A percentile compares a stretch with the other conserved stretches of the same genome.
Evolutionary conservation across 2,797 vertebrate species (phyloP).

Genomic region (Acipenser oxyrinchus): DNA sequence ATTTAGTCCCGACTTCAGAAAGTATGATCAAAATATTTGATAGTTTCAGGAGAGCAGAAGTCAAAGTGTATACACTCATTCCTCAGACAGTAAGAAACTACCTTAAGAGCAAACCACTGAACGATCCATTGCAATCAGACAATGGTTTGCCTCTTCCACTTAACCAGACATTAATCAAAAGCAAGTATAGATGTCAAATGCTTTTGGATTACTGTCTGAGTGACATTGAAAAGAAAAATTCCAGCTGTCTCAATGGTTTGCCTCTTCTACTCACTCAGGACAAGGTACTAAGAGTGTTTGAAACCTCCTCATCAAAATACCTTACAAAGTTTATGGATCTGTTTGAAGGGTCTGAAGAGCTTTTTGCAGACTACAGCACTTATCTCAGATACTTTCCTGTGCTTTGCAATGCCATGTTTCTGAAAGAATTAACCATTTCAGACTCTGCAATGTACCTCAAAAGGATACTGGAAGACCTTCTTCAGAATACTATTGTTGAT

Average conservation of each 20-base stretch:
- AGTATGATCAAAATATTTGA: slow-evolving; percentile 24
- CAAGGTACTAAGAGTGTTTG: too few species aligned
- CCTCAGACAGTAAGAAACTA: slow-evolving; percentile 38
- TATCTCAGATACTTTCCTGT: too few species aligned
- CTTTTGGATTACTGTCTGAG: too few species aligned
- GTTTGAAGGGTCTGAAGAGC: too few species aligned
- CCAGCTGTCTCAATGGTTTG: too few species aligned
- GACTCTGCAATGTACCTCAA: slow-evolving; percentile 14
- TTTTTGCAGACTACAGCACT: slow-evolving; percentile 8
- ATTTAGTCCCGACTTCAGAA: slow-evolving; percentile 34
- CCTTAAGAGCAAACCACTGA: slow-evolving; percentile 41
- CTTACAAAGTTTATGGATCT: too few species aligned
- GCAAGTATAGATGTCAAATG: slow-evolving; percentile 31
- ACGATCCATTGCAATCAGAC: slow-evolving; percentile 40
- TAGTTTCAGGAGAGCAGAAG: slow-evolving; percentile 35
- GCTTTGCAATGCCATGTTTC: slow-evolving; percentile 14
- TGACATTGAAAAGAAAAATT: background rate
- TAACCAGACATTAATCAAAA: slow-evolving; percentile 42
- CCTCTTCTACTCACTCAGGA: too few species aligned
- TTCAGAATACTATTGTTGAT: too few species aligned
- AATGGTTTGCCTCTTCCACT: slow-evolving; percentile 44
- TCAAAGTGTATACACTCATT: slow-evolving; percentile 41
- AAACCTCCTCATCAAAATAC: slow-evolving; percentile 12
- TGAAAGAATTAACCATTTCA: slow-evolving; percentile 39
- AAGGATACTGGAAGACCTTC: too few species aligned